phyloP scores from a whole-genome alignment of 1,140 invertebrate species.

The Zaprionus ornatus region DNA sequence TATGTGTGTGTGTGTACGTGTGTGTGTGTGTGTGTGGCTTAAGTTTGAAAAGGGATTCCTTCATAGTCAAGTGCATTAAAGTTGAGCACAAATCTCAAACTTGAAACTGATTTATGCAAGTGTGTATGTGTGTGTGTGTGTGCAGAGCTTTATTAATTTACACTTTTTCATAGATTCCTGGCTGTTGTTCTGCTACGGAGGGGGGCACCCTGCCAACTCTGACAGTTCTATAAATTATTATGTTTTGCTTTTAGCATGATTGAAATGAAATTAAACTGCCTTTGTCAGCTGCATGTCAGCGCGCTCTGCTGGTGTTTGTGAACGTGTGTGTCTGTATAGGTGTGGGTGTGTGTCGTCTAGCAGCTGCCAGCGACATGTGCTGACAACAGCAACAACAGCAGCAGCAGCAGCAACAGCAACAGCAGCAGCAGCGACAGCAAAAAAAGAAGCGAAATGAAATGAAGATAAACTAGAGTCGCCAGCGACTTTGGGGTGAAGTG shows the following conservation, averaged over 20 bases:
- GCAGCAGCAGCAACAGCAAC: constrained; percentile 18
- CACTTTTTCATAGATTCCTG: constrained; percentile 42
- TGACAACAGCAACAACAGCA: constrained; percentile 57
- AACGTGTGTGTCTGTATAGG: constrained; percentile 15
- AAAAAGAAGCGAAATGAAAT: constrained; percentile 40
- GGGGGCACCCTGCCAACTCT: neutral
- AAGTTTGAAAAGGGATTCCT: constrained; percentile 14
- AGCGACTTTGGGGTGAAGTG: constrained; percentile 34
- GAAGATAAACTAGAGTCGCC: constrained; percentile 68
- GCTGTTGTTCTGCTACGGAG: neutral
- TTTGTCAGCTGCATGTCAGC: constrained; percentile 39
- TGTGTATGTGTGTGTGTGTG: constrained; percentile 6
- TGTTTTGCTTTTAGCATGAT: constrained; percentile 80
- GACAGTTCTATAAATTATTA: constrained; percentile 80
- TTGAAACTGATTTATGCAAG: constrained; percentile 61
- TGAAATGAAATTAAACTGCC: constrained; percentile 80
- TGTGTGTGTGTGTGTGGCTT: neutral
- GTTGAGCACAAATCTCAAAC: constrained; percentile 40
- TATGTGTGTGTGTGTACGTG: neutral
- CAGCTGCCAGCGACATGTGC: constrained; percentile 75
- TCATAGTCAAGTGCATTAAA: constrained; percentile 38
- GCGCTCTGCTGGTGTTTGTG: constrained; percentile 5
- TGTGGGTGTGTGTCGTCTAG: constrained; percentile 49
- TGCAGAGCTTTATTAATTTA: constrained; percentile 65
- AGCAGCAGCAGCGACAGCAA: constrained; percentile 6